Evolutionary conservation across 37 sponge, comb jelly and placozoan species (phyloP), one percentile per base, ranked within the genome.

Genomic region (Spongia lamella): DNA sequence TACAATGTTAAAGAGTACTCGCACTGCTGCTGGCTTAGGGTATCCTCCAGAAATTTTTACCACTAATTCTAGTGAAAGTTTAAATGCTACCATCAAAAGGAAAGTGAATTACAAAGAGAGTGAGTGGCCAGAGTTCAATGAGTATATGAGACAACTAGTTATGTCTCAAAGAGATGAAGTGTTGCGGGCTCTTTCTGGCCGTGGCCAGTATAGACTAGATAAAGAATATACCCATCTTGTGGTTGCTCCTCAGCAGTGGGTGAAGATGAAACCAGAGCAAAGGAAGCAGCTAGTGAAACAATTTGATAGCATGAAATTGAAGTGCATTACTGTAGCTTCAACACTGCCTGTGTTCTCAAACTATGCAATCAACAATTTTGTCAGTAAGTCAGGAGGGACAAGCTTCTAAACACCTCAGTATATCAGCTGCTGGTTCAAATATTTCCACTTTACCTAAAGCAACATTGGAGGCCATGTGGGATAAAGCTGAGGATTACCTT

Each of bases 101-200:
- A 58, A 58, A 58, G 29, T 58, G 60, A 58, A 58, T 58, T 58
- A 15, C 60, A 58, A 58, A 26, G 60, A 58, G 29, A 58, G 29
- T 7, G 14, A 58, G 13, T 58, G 60, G 14, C 60, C 60, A 7
- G 60, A 58, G 60, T 64, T 43, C 9, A 43, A 43, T 43, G 47
- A 43, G 9, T 43, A 5, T 43, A 43, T 43, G 47, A 43, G 9
- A 43, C 47, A 43, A 43, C 7, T 43, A 9, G 47, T 43, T 43
- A 13, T 43, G 9, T 43, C 47, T 43, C 47, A 43, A 43, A 43
- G 47, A 9, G 47, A 43, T 9, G 77, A 78, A 36, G 66, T 78
- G 16, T 22, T 78, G 32, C 66, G 73, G 1, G 11, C 82, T 21
- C 74, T 81, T 29, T 81, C 82, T 62, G 82, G 82, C 22, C 65